Evolutionary conservation across 2,888 invertebrate species (phyloP).

Genomic region (Gryllus longicercus): DNA sequence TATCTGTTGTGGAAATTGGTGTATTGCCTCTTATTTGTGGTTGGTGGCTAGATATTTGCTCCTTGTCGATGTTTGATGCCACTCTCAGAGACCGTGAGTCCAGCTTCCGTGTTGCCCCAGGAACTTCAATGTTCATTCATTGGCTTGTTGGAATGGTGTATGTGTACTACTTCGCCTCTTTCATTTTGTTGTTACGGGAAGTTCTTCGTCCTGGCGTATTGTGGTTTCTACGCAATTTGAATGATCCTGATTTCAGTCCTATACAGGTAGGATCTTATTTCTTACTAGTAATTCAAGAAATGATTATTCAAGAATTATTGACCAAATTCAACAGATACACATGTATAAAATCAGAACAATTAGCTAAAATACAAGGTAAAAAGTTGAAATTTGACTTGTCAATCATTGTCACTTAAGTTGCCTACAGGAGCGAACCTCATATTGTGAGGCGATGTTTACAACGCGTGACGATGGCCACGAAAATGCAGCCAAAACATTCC

Average conservation of each 20-base stretch:
- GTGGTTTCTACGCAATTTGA: constrained; percentile 96
- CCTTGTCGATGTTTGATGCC: constrained; percentile 86
- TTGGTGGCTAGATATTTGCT: constrained; percentile 99
- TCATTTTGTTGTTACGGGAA: constrained; percentile 86
- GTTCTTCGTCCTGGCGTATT: constrained; percentile 94
- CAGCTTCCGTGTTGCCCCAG: constrained; percentile 86
- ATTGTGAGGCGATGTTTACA: too few species aligned
- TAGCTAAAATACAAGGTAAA: too few species aligned
- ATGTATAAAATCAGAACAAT: too few species aligned
- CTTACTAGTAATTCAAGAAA: too few species aligned
- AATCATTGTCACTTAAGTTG: too few species aligned
- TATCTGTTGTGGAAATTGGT: constrained; percentile 96
- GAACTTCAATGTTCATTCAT: constrained; percentile 96
- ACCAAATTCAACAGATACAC: too few species aligned
- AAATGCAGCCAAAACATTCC: too few species aligned
- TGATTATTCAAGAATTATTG: too few species aligned
- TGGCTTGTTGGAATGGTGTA: constrained; percentile 99
- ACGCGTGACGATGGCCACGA: too few species aligned
- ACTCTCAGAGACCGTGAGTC: constrained; percentile 82
- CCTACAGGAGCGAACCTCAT: too few species aligned
- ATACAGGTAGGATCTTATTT: constrained; percentile 67
- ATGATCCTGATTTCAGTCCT: constrained; percentile 99
- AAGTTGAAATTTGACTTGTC: too few species aligned
- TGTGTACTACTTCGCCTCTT: constrained; percentile 98
- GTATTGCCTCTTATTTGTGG: constrained; percentile 95